A percentile compares a stretch with the other conserved stretches of the same genome.
phyloP scores from a whole-genome alignment of 2,888 invertebrate species.

The Phasia obesa region DNA sequence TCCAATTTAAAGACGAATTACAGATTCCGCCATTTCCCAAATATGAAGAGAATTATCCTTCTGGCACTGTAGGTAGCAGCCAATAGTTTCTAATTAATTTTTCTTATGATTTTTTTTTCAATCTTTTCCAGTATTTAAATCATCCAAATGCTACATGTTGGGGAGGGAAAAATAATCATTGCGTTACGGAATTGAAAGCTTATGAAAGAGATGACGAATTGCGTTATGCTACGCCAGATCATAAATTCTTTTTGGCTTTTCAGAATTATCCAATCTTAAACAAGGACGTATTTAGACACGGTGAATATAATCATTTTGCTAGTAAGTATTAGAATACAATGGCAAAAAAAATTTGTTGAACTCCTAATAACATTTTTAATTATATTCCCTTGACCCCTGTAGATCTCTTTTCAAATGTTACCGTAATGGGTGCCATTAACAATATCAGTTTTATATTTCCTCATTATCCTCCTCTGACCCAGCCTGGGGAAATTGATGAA shows the following conservation, averaged over 20 bases:
- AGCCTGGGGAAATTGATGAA: slow-evolving; percentile 81
- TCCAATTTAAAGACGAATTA: not conserved
- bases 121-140: slow-evolving; percentile 67
- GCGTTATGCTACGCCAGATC: slow-evolving; percentile 72
- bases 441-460: slow-evolving; percentile 90
- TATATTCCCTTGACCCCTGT: not conserved
- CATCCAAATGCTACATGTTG: slow-evolving; percentile 75
- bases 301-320: slow-evolving; percentile 75
- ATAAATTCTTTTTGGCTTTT: slow-evolving; percentile 75
- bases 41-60: slow-evolving; percentile 64
- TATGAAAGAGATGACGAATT: slow-evolving; percentile 70
- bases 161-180: slow-evolving; percentile 63
- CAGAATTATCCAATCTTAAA: slow-evolving; percentile 74
- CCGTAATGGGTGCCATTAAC: slow-evolving; percentile 84
- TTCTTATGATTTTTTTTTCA: too few relatives aligned
- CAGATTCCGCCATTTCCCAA: slow-evolving; percentile 66
- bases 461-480: slow-evolving; percentile 90
- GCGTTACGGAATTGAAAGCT: slow-evolving; percentile 72
- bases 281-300: slow-evolving; percentile 73
- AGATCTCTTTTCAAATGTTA: slow-evolving; percentile 74
- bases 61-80: slow-evolving; percentile 56
- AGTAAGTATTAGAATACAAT: slow-evolving; percentile 71
- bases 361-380: not conserved
- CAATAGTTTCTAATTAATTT: not conserved
- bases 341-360: not conserved